Evolutionary conservation across 2,888 invertebrate genomes (phyloP).

Genomic region (Aspidiotus destructor): DNA sequence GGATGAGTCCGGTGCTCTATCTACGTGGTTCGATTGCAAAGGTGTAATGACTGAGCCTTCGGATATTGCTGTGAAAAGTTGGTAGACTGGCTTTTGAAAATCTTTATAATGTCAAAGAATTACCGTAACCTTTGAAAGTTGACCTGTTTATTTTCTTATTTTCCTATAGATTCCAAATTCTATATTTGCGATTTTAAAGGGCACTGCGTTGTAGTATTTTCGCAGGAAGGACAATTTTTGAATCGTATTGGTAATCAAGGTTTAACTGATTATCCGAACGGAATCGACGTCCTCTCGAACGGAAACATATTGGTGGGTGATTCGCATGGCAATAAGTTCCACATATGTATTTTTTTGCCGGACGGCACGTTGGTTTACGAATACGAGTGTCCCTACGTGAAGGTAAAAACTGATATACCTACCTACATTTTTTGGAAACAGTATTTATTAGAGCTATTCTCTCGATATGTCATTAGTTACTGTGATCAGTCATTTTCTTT

Average conservation of each 20-base stretch:
- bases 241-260: conserved; percentile 91
- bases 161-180: conserved; percentile 68
- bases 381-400: conserved; percentile 94
- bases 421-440: conserved; percentile 10
- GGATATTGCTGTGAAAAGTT: conserved; percentile 89
- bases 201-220: conserved; percentile 93
- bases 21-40: conserved; percentile 95
- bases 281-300: conserved; percentile 93
- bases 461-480: background rate
- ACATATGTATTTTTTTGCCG: conserved; percentile 88
- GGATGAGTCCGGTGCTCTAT: conserved; percentile 75
- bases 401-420: conserved; percentile 55
- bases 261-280: conserved; percentile 94
- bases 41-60: conserved; percentile 97
- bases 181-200: conserved; percentile 98
- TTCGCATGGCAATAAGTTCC: conserved; percentile 94
- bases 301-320: conserved; percentile 95
- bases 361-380: conserved; percentile 80
- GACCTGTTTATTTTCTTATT: background rate
- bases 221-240: conserved; percentile 81
- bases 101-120: background rate
- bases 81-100: conserved; percentile 38
- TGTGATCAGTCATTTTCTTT: conserved; percentile 5
- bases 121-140: background rate
- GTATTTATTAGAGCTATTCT: background rate